Base-by-base conservation (phyloP, 2,797 vertebrate species). In the Falco biarmicus region DNA sequence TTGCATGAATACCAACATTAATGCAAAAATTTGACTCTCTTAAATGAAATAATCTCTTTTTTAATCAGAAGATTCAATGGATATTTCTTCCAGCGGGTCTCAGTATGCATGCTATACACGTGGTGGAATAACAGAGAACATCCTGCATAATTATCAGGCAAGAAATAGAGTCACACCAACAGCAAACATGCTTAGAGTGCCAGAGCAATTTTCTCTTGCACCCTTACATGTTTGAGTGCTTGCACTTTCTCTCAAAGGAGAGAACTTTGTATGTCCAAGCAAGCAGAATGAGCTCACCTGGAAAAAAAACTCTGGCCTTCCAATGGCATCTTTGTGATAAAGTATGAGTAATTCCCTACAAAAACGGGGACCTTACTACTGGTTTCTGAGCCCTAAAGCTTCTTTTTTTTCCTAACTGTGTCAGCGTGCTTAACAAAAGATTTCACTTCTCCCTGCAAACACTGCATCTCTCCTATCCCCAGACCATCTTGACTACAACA, bases 401-500 rank as follows among this genome's bases (percentile, higher is more conserved):
- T 64, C 19, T 65, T 79, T 89, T 89, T 84, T 64, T 28, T 15
- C 43, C n/a, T 54, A 43, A 9, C 28, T 41, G 25, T 64, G 24
- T 64, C 81, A 75, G 31, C 1, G 1, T 22, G 26, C 59, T 50
- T 77, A 89, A 80, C 29, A 81, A 79, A 89, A 83, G 32, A 90
- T 85, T 87, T 85, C 37, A 24, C 43, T 86, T 91, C 57, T 85
- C 65, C 43, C 29, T 54, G 19, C 3, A 12, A 89, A 69, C 6
- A 1, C n/a, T 78, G 34, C 9, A 48, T 61, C 47, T 90, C 48
- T 94, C 50, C 7, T 77, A 83, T 54, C 75, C 71, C 89, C 65
- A 87, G 82, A 93, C 73, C 65, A 63, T 85, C 91, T 86, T 89
- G 87, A 83, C 53, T 61, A 59, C 83, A 87, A 75, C 34, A 89